phyloP scores from a whole-genome alignment of 1,140 invertebrate species.

The Luehdorfia chinensis region DNA sequence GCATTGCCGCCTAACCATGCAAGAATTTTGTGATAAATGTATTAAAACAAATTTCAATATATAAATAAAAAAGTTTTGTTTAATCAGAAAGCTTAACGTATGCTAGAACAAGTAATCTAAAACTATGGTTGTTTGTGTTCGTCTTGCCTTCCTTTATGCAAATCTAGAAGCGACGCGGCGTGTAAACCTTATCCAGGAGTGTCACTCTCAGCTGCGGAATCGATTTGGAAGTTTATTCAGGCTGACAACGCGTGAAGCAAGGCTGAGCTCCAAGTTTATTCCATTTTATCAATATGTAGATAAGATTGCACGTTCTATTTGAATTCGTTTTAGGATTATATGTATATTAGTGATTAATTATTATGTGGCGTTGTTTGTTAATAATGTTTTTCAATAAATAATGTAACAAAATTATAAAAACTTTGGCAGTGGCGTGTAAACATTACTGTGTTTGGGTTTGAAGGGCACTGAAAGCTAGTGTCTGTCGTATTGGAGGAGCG shows the following conservation, averaged over 20 bases:
- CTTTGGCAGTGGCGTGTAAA: no score
- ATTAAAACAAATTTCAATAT: no score
- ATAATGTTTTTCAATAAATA: no score
- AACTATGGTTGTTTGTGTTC: constrained; percentile 32
- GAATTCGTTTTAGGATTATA: constrained; percentile 1
- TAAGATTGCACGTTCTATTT: constrained; percentile 17
- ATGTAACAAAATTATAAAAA: no score
- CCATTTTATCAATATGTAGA: constrained; percentile 34
- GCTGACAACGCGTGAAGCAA: constrained; percentile 60
- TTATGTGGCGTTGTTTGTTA: no score
- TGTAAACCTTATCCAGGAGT: constrained; percentile 62
- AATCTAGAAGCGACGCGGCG: constrained; percentile 55
- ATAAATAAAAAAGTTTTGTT: no score
- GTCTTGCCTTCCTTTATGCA: constrained; percentile 64
- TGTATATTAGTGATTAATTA: no score
- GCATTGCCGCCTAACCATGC: no score
- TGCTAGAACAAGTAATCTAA: constrained; percentile 15
- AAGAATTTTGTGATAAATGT: no score
- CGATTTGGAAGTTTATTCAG: constrained; percentile 73
- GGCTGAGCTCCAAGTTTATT: constrained; percentile 44
- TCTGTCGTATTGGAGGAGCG: no score
- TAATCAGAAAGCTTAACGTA: not conserved
- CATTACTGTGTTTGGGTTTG: no score
- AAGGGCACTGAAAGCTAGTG: no score
- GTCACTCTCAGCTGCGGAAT: constrained; percentile 69